These are phyloP conservation scores for Acridotheres tristis DNA, from an alignment of 2,797 vertebrate genomes.

Conservation along the genomic window DNA sequence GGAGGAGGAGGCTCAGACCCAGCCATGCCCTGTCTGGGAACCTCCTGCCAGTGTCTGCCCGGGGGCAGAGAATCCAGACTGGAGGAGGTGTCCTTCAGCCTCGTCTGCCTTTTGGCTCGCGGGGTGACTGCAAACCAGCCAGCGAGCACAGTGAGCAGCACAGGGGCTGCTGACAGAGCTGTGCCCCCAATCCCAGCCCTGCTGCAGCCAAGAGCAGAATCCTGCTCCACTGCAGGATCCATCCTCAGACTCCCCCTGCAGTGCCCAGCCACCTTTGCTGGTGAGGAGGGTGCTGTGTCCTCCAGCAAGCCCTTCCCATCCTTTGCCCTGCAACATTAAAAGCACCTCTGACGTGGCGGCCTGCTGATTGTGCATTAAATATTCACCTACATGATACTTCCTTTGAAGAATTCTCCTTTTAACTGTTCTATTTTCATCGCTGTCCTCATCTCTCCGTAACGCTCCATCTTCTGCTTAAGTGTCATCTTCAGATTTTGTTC, in stretches of 20 bases:
- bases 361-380: constrained; percentile 39
- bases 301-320: background rate
- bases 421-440: constrained; percentile 58
- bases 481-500: constrained; percentile 64
- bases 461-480: constrained; percentile 51
- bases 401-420: constrained; percentile 62
- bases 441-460: constrained; percentile 49
- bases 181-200: background rate
- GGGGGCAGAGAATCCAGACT: background rate
- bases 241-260: background rate
- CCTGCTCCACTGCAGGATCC: background rate
- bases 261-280: background rate
- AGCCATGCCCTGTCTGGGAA: background rate
- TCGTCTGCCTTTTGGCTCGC: fast-evolving
- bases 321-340: background rate
- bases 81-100: background rate
- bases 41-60: background rate
- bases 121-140: background rate
- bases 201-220: background rate
- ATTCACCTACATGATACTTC: constrained; percentile 34
- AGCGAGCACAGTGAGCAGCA: fast-evolving
- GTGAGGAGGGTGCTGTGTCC: background rate
- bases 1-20: background rate
- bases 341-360: background rate
- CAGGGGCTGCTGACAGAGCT: background rate